Conservation (phyloP, 2,797 vertebrate species). For the Neosalanx taihuensis region DNA sequence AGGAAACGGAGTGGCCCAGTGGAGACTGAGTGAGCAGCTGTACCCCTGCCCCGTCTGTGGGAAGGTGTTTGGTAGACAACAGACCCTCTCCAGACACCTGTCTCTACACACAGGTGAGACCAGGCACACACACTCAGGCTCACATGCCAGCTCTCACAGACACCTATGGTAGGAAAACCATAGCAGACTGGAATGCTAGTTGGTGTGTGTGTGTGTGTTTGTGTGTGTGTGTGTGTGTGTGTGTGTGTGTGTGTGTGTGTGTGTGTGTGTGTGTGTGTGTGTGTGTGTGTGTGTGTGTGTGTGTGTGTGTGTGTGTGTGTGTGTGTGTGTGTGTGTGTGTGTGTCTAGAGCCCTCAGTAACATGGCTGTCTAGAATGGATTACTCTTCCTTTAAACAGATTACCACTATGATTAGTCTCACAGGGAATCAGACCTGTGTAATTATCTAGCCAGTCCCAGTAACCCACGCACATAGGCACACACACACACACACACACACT, state of each 20-base stretch:
- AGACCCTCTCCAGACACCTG: constrained; percentile 95
- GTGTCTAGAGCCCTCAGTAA: constrained; percentile 41
- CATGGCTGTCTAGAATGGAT: constrained; percentile 73
- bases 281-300: constrained; percentile 7
- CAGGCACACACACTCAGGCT: neutral
- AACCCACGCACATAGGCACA: constrained; percentile 13
- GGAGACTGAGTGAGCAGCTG: constrained; percentile 93
- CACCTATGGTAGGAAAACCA: neutral
- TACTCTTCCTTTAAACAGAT: constrained; percentile 76
- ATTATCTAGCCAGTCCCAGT: constrained; percentile 56
- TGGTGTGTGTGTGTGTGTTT: neutral
- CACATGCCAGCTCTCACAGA: neutral
- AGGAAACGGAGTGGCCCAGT: constrained; percentile 86
- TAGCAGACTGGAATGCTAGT: constrained; percentile 7
- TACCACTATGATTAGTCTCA: constrained; percentile 74
- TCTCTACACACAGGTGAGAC: constrained; percentile 93
- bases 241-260: constrained; percentile 2
- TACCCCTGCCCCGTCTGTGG: constrained; percentile 94
- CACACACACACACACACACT: constrained; percentile 10
- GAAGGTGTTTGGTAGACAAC: constrained; percentile 97
- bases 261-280: constrained; percentile 2
- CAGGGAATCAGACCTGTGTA: constrained; percentile 71
- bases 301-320: constrained; percentile 10
- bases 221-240: constrained; percentile 3
- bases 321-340: neutral